Evolutionary conservation across 1,140 invertebrate species (phyloP), one percentile per base, ranked within the genome.

Genomic region (Euura lappo): DNA sequence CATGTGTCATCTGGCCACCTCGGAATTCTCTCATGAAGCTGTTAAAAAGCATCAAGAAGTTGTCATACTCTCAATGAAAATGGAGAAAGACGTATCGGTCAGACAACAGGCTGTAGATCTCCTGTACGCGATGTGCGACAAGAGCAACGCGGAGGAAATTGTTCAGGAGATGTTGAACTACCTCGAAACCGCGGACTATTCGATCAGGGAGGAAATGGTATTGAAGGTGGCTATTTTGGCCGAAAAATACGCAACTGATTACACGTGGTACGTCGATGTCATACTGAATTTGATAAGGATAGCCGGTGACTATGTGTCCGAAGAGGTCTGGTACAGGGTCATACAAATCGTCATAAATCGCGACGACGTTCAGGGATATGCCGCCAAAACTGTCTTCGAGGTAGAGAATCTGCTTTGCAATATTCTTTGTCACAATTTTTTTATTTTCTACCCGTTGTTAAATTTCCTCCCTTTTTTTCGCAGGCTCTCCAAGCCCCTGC

Each of bases 31-130:
- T 45, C 98, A 99, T 88, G 99, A 99, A 86, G 99, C 99, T 76
- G 98, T 99, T 0, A 99, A 99, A 86, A 99, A 99, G 84, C 99
- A 99, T 85, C 98, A 99, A 88, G 98, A 99, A 89, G 99, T 99
- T 28, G 98, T 99, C 46, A 99, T 99, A 77, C 91, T 98, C 68
- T 99, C 99, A 3, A 95, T 99, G 91, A 99, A 99, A 91, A 99
- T 98, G 92, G 99, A 99, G 87, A 95, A 99, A 81, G 99, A 99
- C 90, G 98, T 99, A 0, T 99, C 97, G 74, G 98, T 99, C 1
- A 91, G 99, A 74, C 99, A 99, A 82, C 93, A 98, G 84, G 99
- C 99, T 67, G 98, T 99, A 2, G 99, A 99, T 89, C 89, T 99
- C n/a, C 87, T 99, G 0, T 99, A 99, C 88, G 99, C 99, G 11